Conservation (phyloP, 2,113 vertebrate genomes). For the Elephantulus edwardii region DNA sequence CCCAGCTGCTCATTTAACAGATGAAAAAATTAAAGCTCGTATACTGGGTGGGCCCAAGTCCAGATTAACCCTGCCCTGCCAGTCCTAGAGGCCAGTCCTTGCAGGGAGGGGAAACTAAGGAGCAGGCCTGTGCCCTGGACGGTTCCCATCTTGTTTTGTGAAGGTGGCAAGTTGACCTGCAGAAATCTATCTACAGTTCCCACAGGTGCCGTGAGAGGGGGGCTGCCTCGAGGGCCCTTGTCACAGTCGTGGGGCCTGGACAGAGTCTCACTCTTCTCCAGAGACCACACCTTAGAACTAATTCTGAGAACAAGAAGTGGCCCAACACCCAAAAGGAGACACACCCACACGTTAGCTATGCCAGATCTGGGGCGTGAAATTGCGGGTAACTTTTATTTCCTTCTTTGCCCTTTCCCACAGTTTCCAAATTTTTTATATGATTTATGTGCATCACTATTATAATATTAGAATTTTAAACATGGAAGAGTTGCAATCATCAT, state of each 20-base stretch:
- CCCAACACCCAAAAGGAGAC: background rate
- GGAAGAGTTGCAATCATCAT: no score
- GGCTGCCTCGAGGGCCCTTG: fast-evolving
- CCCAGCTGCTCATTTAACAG: background rate
- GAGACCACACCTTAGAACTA: conserved; percentile 32
- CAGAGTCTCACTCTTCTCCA: background rate
- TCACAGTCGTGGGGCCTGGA: fast-evolving
- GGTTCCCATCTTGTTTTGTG: background rate
- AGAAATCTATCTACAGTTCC: background rate
- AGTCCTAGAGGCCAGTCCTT: no score
- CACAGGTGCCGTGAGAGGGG: fast-evolving
- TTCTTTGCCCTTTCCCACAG: conserved; percentile 68
- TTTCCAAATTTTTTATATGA: conserved; percentile 55
- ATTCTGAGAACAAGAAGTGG: conserved; percentile 62
- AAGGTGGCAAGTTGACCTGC: background rate
- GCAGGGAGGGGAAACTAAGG: fast-evolving
- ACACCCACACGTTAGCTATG: conserved; percentile 26
- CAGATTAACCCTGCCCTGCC: background rate
- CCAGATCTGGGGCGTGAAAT: conserved; percentile 60
- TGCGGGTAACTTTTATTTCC: conserved; percentile 65
- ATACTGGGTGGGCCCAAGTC: background rate
- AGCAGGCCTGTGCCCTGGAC: fast-evolving
- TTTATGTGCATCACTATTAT: background rate
- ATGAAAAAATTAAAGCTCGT: background rate
- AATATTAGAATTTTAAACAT: no score